Percentiles rank a stretch among this genome's conserved stretches.
phyloP scores from a whole-genome alignment of 2,113 vertebrate species.

The Dasypus novemcinctus region DNA sequence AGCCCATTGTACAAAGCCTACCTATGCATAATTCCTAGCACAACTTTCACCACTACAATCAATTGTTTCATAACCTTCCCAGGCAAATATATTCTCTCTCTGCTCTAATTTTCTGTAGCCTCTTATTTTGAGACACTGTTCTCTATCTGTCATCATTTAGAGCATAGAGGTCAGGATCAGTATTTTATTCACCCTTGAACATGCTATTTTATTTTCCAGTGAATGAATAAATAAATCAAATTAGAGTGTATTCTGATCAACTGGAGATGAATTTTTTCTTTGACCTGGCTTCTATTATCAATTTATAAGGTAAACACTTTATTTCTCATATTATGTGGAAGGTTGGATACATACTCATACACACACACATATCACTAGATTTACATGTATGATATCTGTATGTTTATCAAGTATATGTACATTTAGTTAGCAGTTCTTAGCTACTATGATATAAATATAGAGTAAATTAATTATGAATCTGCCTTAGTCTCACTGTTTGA shows the following conservation, averaged over 20 bases:
- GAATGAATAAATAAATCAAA: not conserved
- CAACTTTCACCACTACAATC: not conserved
- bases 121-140: slow-evolving; percentile 14
- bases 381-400: slow-evolving; percentile 34
- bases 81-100: not conserved
- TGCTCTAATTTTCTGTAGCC: not conserved
- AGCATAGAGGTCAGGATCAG: not conserved
- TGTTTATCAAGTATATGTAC: slow-evolving; percentile 72
- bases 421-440: slow-evolving; percentile 66
- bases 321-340: slow-evolving; percentile 40
- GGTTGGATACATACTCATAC: not conserved
- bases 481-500: slow-evolving; percentile 49
- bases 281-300: slow-evolving; percentile 28
- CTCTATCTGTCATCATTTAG: slow-evolving; percentile 12
- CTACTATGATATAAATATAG: slow-evolving; percentile 70
- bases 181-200: not conserved
- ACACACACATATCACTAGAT: not conserved
- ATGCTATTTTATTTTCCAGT: not conserved
- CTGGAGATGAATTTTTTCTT: not conserved
- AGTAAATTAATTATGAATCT: slow-evolving; percentile 63
- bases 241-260: not conserved
- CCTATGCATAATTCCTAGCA: not conserved
- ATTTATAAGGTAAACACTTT: slow-evolving; percentile 19
- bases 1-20: not conserved
- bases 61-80: slow-evolving; percentile 2